Conservation (phyloP, 2,113 vertebrate genomes). For the Nesogale talazaci region DNA sequence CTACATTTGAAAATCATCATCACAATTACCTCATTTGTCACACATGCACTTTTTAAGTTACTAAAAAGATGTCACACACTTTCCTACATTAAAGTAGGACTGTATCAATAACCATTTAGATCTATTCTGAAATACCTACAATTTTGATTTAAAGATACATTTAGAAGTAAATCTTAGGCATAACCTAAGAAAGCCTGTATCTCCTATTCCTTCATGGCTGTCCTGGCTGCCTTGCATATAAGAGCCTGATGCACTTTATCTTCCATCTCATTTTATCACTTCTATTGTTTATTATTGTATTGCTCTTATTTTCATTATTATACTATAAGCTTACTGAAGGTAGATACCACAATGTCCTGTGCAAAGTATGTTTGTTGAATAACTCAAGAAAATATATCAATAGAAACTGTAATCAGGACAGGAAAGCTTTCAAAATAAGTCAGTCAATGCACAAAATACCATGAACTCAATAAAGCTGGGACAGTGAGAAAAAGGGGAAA, state of each 20-base stretch:
- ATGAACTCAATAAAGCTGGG: fast-evolving
- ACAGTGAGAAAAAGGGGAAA: neutral
- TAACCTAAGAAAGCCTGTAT: no score
- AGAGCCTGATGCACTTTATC: neutral
- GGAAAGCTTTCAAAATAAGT: neutral
- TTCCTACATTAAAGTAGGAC: no score
- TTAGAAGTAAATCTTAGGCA: no score
- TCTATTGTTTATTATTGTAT: neutral
- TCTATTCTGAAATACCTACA: no score
- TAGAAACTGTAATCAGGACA: neutral
- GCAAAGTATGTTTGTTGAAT: neutral
- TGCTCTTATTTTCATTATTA: neutral
- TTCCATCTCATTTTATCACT: neutral
- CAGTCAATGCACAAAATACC: neutral
- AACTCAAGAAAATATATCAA: neutral
- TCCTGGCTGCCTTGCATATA: neutral
- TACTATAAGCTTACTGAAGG: neutral
- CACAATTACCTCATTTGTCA: no score
- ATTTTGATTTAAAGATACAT: no score
- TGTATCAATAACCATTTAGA: no score
- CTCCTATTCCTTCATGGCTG: neutral
- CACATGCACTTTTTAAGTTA: no score
- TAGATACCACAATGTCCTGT: neutral
- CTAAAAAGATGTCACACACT: no score
- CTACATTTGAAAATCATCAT: no score